Evolutionary conservation across 2,797 vertebrate species (phyloP), one percentile per base, ranked within the genome.

Genomic region (Poecilia velifera): DNA sequence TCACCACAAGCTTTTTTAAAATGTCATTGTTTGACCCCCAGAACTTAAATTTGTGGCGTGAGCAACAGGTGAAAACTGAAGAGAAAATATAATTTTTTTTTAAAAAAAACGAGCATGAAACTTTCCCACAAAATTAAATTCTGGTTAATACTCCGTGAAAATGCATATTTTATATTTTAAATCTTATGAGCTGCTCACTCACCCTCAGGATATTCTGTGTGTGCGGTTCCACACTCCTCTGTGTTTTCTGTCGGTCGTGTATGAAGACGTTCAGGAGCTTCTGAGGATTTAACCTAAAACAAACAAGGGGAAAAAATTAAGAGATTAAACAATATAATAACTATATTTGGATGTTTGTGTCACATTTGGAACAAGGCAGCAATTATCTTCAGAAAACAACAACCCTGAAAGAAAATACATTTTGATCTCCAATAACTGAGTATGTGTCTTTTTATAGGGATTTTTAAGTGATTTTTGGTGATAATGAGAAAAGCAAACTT

Each of bases 131-230:
- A 16, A 16, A 5, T 31, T 6, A 31, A 16, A 59, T 6, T 16
- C 13, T 34, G 28, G 4, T 18, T 62, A 34, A 18, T 14, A 1
- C 59, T 34, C 59, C 0, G 49, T 8, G 49, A 51, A 51, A 51
- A 51, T 51, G 6, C 20, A 51, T 51, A 22, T 51, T 55, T n/a
- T 12, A 41, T 6, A 2, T 16, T 31, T 46, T 46, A 0, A 0
- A 20, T 45, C 18, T 31, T 7, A 8, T 51, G 5, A 31, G n/a
- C 45, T 39, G 80, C 89, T 91, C 83, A 92, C 89, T 91, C 83
- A 92, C 90, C 49, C 10, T 31, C 77, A 68, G 12, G 0, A 18
- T 76, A 47, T 9, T 76, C 59, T 43, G 78, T 16, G 2, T 73
- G 49, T 73, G 47, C 1, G 6, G 10, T 81, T 72, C 28, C 70